Conservation (phyloP, 2,113 vertebrate genomes). For the Romanogobio albipinnatus region DNA sequence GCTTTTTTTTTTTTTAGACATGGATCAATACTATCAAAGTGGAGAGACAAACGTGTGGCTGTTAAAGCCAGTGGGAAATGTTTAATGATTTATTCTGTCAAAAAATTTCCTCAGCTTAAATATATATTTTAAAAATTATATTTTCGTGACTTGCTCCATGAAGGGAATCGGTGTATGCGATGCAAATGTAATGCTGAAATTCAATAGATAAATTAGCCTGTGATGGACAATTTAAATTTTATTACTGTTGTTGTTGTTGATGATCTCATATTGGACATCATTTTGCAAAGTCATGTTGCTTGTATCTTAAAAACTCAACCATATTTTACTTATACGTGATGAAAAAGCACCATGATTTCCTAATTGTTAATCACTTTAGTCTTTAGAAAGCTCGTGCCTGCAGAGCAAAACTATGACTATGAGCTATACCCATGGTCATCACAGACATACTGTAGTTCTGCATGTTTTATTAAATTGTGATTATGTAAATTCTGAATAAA, state of each 20-base stretch:
- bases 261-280: neutral
- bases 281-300: neutral
- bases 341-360: neutral
- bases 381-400: neutral
- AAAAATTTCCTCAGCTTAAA: neutral
- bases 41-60: neutral
- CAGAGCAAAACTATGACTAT: neutral
- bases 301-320: neutral
- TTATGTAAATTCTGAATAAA: neutral
- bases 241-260: neutral
- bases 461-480: neutral
- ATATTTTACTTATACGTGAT: neutral
- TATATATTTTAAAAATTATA: neutral
- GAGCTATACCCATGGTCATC: neutral
- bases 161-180: neutral
- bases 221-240: neutral
- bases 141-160: neutral
- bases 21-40: neutral
- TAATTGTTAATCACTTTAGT: neutral
- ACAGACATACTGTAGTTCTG: neutral
- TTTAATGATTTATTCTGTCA: neutral
- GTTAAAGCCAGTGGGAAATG: neutral
- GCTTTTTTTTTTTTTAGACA: neutral
- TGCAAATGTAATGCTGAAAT: neutral
- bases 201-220: neutral